Percentiles rank a stretch among this genome's conserved stretches.
Conservation (phyloP, 2,797 vertebrate species). For the Enteromius anoplus region DNA sequence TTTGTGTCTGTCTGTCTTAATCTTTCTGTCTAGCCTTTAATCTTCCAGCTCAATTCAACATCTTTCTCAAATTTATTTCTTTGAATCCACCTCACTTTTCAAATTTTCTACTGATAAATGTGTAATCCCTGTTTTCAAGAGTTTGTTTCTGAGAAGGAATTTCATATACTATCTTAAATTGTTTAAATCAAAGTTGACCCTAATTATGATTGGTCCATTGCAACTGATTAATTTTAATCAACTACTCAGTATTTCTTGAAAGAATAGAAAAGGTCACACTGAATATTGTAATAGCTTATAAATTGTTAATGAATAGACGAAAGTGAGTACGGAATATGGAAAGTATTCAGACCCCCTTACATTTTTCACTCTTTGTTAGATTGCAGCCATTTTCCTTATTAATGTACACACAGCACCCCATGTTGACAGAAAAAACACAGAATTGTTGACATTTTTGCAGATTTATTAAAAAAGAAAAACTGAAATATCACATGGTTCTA, state of each 20-base stretch:
- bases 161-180: neutral
- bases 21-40: neutral
- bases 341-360: too few species aligned
- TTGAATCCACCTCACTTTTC: neutral
- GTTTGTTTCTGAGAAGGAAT: neutral
- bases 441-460: too few species aligned
- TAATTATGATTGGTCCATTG: neutral
- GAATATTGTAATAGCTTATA: neutral
- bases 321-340: too few species aligned
- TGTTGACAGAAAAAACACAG: too few species aligned
- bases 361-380: too few species aligned
- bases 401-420: too few species aligned
- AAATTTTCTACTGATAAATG: neutral
- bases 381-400: too few species aligned
- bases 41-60: neutral
- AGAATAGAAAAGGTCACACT: neutral
- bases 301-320: neutral
- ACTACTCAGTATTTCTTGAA: neutral
- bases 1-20: neutral
- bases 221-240: too few species aligned
- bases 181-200: neutral
- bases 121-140: neutral
- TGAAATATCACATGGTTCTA: too few species aligned
- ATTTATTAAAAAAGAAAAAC: too few species aligned
- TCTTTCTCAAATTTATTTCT: neutral